Percentiles rank a stretch among this genome's conserved stretches.
phyloP scores from a whole-genome alignment of 2,797 vertebrate species.

The Protosalanx chinensis region DNA sequence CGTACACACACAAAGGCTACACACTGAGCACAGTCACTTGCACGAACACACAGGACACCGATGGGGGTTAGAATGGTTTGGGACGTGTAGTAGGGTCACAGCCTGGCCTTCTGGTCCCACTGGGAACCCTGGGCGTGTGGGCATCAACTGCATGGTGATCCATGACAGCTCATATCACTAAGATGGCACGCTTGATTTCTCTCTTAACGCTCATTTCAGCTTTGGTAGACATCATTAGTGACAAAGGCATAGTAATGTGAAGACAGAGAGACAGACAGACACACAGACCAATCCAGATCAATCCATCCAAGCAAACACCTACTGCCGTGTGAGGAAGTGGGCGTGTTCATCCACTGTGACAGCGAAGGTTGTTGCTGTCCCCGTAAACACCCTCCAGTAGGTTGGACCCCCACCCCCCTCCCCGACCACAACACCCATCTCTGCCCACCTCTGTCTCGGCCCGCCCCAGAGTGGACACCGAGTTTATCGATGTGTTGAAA shows the following conservation, averaged over 20 bases:
- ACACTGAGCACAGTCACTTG: constrained; percentile 6
- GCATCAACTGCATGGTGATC: not conserved
- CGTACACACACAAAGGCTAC: not conserved
- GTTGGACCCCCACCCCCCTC: not conserved
- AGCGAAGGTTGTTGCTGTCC: constrained; percentile 32
- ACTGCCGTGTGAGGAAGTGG: not conserved
- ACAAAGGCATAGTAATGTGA: not conserved
- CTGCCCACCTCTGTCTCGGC: too few species aligned
- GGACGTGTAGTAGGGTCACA: constrained; percentile 21
- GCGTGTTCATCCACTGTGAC: constrained; percentile 5
- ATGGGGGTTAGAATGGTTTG: constrained; percentile 27
- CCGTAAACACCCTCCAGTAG: constrained; percentile 25
- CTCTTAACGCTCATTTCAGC: not conserved
- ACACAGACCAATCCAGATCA: not conserved
- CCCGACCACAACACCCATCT: too few species aligned
- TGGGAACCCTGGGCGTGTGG: constrained; percentile 37
- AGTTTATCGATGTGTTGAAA: constrained; percentile 8
- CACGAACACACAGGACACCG: constrained; percentile 6
- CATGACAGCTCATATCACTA: not conserved
- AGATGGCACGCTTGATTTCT: not conserved
- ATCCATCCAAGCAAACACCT: not conserved
- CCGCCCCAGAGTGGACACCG: too few species aligned
- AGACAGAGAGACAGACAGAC: not conserved
- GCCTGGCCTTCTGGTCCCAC: not conserved
- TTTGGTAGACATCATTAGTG: not conserved